Evolutionary conservation across 2,888 invertebrate genomes (phyloP).

Genomic region (Oscheius sp.): DNA sequence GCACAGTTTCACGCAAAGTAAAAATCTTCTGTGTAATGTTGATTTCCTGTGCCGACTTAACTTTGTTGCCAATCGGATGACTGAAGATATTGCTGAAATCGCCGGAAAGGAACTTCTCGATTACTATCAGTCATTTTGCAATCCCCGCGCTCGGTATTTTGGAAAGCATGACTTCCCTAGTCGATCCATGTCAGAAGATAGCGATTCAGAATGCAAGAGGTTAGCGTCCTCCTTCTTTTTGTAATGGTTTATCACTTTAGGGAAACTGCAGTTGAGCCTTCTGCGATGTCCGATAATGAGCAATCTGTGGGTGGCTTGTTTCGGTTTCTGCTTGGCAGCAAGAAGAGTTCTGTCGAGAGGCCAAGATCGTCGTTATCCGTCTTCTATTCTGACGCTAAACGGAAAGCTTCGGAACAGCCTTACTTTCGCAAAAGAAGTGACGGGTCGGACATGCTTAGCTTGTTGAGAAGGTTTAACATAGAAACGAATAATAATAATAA

Average conservation of each 20-base stretch:
- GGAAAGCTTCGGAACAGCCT: constrained; percentile 39
- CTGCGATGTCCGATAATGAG: neutral
- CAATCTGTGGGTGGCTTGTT: neutral
- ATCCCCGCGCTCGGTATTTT: constrained; percentile 71
- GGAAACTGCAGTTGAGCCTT: neutral
- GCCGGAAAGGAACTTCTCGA: constrained; percentile 57
- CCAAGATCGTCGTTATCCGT: constrained; percentile 51
- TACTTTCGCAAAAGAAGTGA: neutral
- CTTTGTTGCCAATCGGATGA: constrained; percentile 68
- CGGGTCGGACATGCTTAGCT: constrained; percentile 11
- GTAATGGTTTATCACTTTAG: neutral
- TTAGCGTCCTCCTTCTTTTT: neutral
- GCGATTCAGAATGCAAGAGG: neutral
- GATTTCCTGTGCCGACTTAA: constrained; percentile 69
- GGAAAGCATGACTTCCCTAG: neutral
- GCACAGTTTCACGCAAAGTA: constrained; percentile 55
- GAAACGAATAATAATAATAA: neutral
- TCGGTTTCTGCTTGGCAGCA: constrained; percentile 42
- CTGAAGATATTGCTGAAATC: constrained; percentile 69
- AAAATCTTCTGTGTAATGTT: constrained; percentile 59
- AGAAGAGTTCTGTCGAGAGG: constrained; percentile 44
- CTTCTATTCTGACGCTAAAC: constrained; percentile 37
- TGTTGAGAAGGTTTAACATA: constrained; percentile 12
- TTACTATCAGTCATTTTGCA: constrained; percentile 52
- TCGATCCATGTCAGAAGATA: constrained; percentile 11